Evolutionary conservation across 2,888 invertebrate genomes (phyloP).

Genomic region (Tyria jacobaeae): DNA sequence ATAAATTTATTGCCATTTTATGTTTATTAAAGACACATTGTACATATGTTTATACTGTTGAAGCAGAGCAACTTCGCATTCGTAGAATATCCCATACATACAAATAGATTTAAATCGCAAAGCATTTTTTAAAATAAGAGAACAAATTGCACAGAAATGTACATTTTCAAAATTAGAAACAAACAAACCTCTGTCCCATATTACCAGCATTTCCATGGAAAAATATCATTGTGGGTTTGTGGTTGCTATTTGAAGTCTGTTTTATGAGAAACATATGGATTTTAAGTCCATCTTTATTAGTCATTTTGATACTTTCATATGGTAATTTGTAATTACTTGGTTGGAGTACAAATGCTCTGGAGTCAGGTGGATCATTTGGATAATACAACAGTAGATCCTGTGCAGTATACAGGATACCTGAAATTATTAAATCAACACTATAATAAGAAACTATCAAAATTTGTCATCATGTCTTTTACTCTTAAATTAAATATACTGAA

Average conservation of each 20-base stretch:
- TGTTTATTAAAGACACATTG: background rate
- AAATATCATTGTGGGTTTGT: slow-evolving; percentile 94
- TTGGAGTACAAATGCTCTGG: slow-evolving; percentile 94
- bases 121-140: background rate
- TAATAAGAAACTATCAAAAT: too few species aligned
- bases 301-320: slow-evolving; percentile 92
- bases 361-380: slow-evolving; percentile 95
- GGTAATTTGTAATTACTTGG: slow-evolving; percentile 95
- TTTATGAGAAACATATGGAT: slow-evolving; percentile 94
- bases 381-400: slow-evolving; percentile 95
- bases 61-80: background rate
- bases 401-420: slow-evolving; percentile 93
- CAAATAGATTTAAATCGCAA: background rate
- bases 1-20: background rate
- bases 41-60: background rate
- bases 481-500: too few species aligned
- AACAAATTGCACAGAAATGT: background rate
- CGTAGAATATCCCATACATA: background rate
- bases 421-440: slow-evolving; percentile 3
- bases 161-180: background rate
- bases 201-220: slow-evolving; percentile 99
- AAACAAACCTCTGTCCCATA: slow-evolving; percentile 93
- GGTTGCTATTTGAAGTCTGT: slow-evolving; percentile 89
- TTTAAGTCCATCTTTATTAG: slow-evolving; percentile 90
- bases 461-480: too few species aligned